Percentiles rank a stretch among this genome's conserved stretches.
Conservation (phyloP, 1,140 invertebrate genomes). For the Pseudomyrmex pallidus region DNA sequence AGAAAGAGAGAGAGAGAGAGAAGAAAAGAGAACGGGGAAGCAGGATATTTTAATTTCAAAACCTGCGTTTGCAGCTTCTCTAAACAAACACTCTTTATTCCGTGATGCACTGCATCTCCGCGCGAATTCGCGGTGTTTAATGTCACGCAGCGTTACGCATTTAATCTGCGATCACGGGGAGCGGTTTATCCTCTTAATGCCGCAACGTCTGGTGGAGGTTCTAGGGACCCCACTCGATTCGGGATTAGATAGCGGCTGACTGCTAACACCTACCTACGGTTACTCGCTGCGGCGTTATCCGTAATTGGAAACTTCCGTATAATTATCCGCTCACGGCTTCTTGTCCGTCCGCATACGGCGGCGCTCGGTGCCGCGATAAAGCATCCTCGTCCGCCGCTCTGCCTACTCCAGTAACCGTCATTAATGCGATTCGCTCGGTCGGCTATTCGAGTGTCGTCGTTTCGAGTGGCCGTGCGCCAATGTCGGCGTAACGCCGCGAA, state of each 20-base stretch:
- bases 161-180: slow-evolving; percentile 53
- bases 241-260: slow-evolving; percentile 52
- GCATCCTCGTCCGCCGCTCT: slow-evolving; percentile 56
- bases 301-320: slow-evolving; percentile 79
- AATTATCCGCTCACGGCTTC: slow-evolving; percentile 73
- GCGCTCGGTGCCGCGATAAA: slow-evolving; percentile 46
- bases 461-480: slow-evolving; percentile 64
- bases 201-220: slow-evolving; percentile 47
- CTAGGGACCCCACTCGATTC: slow-evolving; percentile 21
- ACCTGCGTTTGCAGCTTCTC: neutral
- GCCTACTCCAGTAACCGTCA: slow-evolving; percentile 61
- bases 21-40: too few species aligned
- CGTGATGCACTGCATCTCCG: neutral
- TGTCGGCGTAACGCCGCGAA: slow-evolving; percentile 60
- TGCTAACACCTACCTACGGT: slow-evolving; percentile 50
- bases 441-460: slow-evolving; percentile 59
- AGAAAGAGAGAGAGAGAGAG: too few species aligned
- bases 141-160: slow-evolving; percentile 40
- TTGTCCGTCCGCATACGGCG: slow-evolving; percentile 55
- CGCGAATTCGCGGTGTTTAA: slow-evolving; percentile 28
- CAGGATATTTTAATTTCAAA: too few species aligned
- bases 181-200: slow-evolving; percentile 44
- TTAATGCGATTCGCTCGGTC: slow-evolving; percentile 69
- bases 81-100: neutral
- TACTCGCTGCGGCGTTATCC: slow-evolving; percentile 67